phyloP scores from a whole-genome alignment of 2,797 vertebrate species.

The Lophius americanus region DNA sequence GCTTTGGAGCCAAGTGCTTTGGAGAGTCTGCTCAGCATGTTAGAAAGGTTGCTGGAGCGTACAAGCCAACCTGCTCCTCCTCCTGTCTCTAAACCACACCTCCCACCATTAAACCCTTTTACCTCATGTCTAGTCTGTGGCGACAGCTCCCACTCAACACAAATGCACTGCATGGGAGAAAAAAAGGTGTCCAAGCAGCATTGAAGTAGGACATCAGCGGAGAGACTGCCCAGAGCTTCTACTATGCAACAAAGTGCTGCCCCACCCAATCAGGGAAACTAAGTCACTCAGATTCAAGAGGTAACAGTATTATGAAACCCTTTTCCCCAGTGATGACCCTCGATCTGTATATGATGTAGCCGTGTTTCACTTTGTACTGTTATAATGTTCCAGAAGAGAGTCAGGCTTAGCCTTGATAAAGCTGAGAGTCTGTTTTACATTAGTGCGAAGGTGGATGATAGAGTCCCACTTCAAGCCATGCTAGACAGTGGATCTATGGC shows the following conservation, averaged over 20 bases:
- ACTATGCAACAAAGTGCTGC: background rate
- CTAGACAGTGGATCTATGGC: no score
- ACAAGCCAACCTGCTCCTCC: background rate
- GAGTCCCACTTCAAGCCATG: no score
- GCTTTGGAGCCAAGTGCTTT: background rate
- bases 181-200: constrained; percentile 17
- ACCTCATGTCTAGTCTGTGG: constrained; percentile 18
- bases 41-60: constrained; percentile 3
- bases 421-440: no score
- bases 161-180: constrained; percentile 25
- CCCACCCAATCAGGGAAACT: constrained; percentile 31
- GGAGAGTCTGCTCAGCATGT: constrained; percentile 11
- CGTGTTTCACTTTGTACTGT: no score
- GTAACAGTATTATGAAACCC: no score
- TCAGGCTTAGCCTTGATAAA: no score
- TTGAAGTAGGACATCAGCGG: constrained; percentile 21
- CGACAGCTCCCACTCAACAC: constrained; percentile 15
- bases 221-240: constrained; percentile 14
- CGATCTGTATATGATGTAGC: no score
- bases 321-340: no score
- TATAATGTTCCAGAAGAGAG: no score
- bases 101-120: background rate
- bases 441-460: no score
- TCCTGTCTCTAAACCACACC: background rate
- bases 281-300: background rate